Evolutionary conservation across 2,888 invertebrate genomes (phyloP), one percentile per base, ranked within the genome.

Genomic region (Limenitis arthemis): DNA sequence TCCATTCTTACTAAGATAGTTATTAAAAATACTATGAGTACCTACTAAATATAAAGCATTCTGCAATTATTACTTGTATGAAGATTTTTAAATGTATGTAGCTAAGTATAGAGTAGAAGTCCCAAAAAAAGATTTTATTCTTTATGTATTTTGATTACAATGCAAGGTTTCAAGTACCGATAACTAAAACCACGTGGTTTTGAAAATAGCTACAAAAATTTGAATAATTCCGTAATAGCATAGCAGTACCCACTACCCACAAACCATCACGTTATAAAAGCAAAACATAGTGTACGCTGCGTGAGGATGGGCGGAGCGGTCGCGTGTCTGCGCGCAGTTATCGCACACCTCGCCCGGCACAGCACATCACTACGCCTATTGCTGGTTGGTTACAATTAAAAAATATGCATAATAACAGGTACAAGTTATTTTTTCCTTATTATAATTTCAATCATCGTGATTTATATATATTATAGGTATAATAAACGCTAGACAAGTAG

Each of bases 281-380:
- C 47, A 56, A 61, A 61, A 58, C 55, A 56, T 53, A 56, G 57
- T 53, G 39, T 39, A 49, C 33, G 43, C 49, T 55, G 58, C 63
- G 65, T 78, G 81, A 83, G 82, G 71, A 69, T 76, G 83, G 85
- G 85, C 82, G 86, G 86, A 76, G 84, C 77, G 62, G 55, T 86
- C 70, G 85, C 85, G 86, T 85, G 86, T 68, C 69, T 62, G 47
- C 53, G 63, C 64, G 80, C 82, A 81, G 78, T 86, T 80, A 84
- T 68, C 69, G 67, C 77, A 80, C 82, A 83, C 82, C 83, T 82
- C 74, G 72, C 69, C 80, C 72, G 72, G 77, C 73, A 81, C 80
- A 79, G 77, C 73, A 81, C 80, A 79, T 81, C 83, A 80, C 82
- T 75, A 83, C 83, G 83, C 82, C 84, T 83, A 77, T 79, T 74